Conservation (phyloP, 2,888 invertebrate species). For the Enoplolaimus lenunculus region DNA sequence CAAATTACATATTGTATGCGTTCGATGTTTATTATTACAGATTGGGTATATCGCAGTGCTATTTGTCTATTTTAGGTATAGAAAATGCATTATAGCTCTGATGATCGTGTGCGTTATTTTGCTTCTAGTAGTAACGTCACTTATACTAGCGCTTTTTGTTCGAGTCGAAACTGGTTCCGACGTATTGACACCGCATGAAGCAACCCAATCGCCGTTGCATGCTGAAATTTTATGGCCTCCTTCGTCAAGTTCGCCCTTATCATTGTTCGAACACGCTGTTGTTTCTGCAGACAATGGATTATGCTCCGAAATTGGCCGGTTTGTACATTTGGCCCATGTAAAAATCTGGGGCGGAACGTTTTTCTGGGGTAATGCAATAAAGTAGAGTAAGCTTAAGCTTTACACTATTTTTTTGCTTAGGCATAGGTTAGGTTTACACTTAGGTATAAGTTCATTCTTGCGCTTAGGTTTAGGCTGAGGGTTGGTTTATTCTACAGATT, state of each 20-base stretch:
- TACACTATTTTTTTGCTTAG: no score
- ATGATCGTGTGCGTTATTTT: neutral
- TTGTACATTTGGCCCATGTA: no score
- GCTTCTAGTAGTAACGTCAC: neutral
- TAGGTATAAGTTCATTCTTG: no score
- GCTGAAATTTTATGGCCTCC: slow-evolving; percentile 27
- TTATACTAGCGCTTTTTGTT: neutral
- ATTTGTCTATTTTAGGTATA: neutral
- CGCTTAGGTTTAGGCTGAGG: no score
- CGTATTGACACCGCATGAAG: neutral
- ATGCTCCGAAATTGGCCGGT: slow-evolving; percentile 40
- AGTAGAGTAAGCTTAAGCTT: no score
- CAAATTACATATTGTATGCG: no score
- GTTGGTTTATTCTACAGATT: no score
- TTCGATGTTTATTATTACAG: no score
- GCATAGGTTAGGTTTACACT: no score
- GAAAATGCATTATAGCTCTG: neutral
- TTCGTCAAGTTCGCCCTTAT: slow-evolving; percentile 33
- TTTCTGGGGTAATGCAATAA: no score
- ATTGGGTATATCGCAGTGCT: no score
- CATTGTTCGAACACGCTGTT: slow-evolving; percentile 37
- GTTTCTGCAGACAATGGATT: slow-evolving; percentile 41
- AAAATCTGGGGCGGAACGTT: no score
- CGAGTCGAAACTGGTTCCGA: neutral
- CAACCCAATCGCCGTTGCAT: neutral